Conservation (phyloP, 2,888 invertebrate genomes). For the Drosophila atripex region DNA sequence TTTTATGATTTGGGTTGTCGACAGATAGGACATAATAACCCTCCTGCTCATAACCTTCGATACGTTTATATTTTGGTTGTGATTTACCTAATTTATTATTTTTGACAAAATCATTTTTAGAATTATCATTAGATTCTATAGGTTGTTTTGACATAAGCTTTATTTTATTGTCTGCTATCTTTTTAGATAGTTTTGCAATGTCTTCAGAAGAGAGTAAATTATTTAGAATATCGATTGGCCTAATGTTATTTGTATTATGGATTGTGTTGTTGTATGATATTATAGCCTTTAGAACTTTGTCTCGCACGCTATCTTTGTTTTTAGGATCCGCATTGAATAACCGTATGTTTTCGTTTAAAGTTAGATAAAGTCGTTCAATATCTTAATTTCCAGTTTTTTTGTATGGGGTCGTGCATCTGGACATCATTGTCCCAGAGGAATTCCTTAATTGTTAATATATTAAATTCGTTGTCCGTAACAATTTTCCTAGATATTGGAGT, state of each 20-base stretch:
- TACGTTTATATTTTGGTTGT: conserved; percentile 2
- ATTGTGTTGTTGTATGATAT: conserved; percentile 2
- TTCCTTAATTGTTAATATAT: conserved; percentile 1
- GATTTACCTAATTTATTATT: background rate
- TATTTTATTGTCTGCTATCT: conserved; percentile 2
- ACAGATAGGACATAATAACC: background rate
- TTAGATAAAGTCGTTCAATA: background rate
- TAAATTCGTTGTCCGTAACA: conserved; percentile 1
- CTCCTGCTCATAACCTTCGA: background rate
- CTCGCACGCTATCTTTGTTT: background rate
- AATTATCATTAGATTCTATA: conserved; percentile 1
- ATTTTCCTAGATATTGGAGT: background rate
- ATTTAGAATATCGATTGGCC: conserved; percentile 4
- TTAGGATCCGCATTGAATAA: background rate
- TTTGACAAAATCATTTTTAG: background rate
- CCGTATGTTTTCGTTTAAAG: background rate
- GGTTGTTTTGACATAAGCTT: background rate
- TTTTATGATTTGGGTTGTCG: no score
- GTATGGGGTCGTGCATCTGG: conserved; percentile 2
- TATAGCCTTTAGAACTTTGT: background rate
- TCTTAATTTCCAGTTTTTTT: conserved; percentile 1
- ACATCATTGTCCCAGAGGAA: conserved; percentile 1
- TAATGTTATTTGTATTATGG: conserved; percentile 2
- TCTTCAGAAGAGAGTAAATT: conserved; percentile 3
- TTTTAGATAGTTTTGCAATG: background rate